Conservation (phyloP, 2,113 vertebrate genomes). For the Numida meleagris region DNA sequence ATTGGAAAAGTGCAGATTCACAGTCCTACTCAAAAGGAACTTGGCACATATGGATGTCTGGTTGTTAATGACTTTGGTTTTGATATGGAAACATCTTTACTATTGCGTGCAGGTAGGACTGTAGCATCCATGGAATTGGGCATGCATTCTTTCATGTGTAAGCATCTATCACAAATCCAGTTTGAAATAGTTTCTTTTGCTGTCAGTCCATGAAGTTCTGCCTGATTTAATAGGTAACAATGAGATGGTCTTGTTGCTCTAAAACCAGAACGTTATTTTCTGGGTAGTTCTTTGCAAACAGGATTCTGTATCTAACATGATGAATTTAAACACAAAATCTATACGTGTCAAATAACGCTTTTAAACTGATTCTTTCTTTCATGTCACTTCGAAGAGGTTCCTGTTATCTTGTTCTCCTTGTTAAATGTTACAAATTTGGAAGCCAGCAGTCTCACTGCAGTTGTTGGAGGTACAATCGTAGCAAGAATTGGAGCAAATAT, state of each 20-base stretch:
- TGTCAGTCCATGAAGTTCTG: background rate
- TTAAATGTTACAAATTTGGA: slow-evolving; percentile 78
- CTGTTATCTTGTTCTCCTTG: slow-evolving; percentile 77
- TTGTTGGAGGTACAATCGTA: slow-evolving; percentile 80
- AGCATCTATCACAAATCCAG: background rate
- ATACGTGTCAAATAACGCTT: background rate
- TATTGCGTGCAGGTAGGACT: slow-evolving; percentile 82
- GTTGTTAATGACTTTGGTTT: slow-evolving; percentile 79
- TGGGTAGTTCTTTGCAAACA: background rate
- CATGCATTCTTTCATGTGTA: too few relatives aligned
- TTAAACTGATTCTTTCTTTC: slow-evolving; percentile 40
- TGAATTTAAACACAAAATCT: background rate
- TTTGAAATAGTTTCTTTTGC: background rate
- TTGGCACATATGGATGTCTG: slow-evolving; percentile 83
- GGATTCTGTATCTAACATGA: background rate
- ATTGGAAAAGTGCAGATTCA: slow-evolving; percentile 77
- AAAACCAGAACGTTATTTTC: background rate
- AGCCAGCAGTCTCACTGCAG: slow-evolving; percentile 49
- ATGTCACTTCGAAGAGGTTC: slow-evolving; percentile 77
- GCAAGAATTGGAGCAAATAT: slow-evolving; percentile 75
- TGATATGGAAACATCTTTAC: slow-evolving; percentile 78
- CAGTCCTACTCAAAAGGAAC: slow-evolving; percentile 77
- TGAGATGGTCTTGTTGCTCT: background rate
- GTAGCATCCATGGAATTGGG: background rate
- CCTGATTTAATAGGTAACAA: background rate